Base-by-base conservation (phyloP, 1,140 invertebrate species). In the Trigoniulus corallinus region DNA sequence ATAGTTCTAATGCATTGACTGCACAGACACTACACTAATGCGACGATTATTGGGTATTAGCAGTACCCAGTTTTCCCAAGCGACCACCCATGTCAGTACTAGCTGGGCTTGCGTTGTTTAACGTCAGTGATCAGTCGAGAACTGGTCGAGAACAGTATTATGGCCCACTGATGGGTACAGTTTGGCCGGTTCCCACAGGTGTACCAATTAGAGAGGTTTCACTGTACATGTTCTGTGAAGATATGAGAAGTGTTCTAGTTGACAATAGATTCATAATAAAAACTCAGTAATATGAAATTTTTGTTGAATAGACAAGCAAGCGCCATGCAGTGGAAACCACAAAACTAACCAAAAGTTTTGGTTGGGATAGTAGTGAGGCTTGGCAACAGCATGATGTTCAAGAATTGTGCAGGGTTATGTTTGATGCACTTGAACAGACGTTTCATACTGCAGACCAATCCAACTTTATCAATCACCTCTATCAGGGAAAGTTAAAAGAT, bases 301-400 rank as follows among this genome's bases (percentile, higher is more conserved):
- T 52, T 58, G 57, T 54, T 53, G 63, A 66, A 23, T 60, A 85
- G 76, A 86, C 82, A 7, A 84, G 84, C 48, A 68, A 72, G 15
- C 77, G 77, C 58, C 63, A 70, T 41, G 77, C 88, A 18, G 77
- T 91, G 22, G 85, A 89, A 67, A 93, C 88, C 2, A 89, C 84
- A 7, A 81, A 88, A 55, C 66, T 94, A 40, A 94, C 88, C 1
- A 74, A 73, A 53, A 88, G 85, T 64, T 94, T 94, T 69, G 88
- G 88, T 20, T 94, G 88, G 88, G 82, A 88, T 63, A 82, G 80
- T 7, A 80, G 81, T 53, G 84, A 91, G 67, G 84, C 84, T 0
- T 92, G 86, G 84, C 84, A 91, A 56, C 88, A 93, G 61, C 88
- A 93, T 60, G 88, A 93, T 63, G 86, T 93, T 41, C 87, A 92